phyloP scores from a whole-genome alignment of 92 coral and sea anemone species.

The Zoanthus sociatus region DNA sequence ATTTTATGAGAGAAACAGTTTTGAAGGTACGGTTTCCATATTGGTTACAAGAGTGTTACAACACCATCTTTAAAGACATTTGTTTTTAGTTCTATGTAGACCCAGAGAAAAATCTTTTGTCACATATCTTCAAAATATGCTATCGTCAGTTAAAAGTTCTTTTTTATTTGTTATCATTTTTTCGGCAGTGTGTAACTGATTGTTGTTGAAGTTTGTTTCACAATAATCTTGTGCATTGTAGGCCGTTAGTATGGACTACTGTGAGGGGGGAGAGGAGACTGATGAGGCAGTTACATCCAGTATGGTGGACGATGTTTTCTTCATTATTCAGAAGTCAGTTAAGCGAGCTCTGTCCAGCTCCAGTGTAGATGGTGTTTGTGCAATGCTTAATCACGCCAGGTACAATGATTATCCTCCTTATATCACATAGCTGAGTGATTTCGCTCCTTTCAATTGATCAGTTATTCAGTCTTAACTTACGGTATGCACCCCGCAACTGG shows the following conservation, averaged over 20 bases:
- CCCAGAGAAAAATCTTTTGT: too few species aligned
- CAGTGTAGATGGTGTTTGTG: slow-evolving; percentile 98
- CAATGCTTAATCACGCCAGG: slow-evolving; percentile 99
- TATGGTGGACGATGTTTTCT: slow-evolving; percentile 99
- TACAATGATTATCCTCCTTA: slow-evolving; percentile 12
- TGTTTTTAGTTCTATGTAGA: too few species aligned
- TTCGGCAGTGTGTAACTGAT: not conserved
- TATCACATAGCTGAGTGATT: too few species aligned
- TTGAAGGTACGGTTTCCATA: slow-evolving; percentile 72
- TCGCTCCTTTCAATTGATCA: too few species aligned
- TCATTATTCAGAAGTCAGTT: slow-evolving; percentile 94
- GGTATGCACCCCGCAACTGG: too few species aligned
- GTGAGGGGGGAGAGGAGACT: slow-evolving; percentile 76
- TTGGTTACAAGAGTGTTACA: not conserved
- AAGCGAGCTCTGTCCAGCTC: slow-evolving; percentile 96
- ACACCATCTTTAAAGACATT: too few species aligned
- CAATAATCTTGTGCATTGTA: not conserved
- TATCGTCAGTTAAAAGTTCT: too few species aligned
- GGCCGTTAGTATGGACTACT: slow-evolving; percentile 93
- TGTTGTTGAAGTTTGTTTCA: not conserved
- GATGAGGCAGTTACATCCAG: slow-evolving; percentile 93
- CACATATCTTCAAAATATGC: too few species aligned
- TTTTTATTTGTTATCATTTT: too few species aligned
- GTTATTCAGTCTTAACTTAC: too few species aligned
- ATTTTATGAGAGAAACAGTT: slow-evolving; percentile 96